These are phyloP conservation scores for Meteorus sp. DNA, from an alignment of 1,140 invertebrate genomes.

Conservation along the genomic window DNA sequence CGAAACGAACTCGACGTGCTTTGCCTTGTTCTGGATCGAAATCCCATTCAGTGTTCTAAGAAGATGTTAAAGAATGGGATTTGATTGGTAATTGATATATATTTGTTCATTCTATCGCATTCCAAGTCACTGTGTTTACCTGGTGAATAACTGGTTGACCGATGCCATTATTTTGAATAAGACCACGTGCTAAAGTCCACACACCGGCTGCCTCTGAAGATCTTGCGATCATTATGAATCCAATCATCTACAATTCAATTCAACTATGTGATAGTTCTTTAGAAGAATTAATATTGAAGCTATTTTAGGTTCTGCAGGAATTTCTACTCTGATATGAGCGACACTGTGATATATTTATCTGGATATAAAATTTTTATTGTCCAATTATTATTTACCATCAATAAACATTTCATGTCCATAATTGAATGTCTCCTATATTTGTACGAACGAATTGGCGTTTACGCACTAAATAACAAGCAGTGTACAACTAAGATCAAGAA, in stretches of 20 bases:
- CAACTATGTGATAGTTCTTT: no score
- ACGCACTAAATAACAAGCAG: no score
- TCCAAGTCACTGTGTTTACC: constrained; percentile 36
- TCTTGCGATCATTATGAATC: constrained; percentile 18
- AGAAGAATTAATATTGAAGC: no score
- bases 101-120: no score
- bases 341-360: no score
- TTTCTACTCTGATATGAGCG: no score
- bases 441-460: no score
- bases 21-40: constrained; percentile 49
- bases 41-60: constrained; percentile 47
- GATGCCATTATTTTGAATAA: constrained; percentile 46
- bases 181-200: constrained; percentile 38
- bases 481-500: no score
- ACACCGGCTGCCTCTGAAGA: constrained; percentile 27
- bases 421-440: not conserved
- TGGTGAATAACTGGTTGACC: constrained; percentile 43
- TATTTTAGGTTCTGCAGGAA: no score
- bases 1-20: constrained; percentile 40
- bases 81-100: not conserved
- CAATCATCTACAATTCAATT: constrained; percentile 18
- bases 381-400: no score
- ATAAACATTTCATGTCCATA: no score
- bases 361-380: no score
- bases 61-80: not conserved